These are phyloP conservation scores for Myotis daubentonii DNA, from an alignment of 2,797 vertebrate species.

Conservation along the genomic window DNA sequence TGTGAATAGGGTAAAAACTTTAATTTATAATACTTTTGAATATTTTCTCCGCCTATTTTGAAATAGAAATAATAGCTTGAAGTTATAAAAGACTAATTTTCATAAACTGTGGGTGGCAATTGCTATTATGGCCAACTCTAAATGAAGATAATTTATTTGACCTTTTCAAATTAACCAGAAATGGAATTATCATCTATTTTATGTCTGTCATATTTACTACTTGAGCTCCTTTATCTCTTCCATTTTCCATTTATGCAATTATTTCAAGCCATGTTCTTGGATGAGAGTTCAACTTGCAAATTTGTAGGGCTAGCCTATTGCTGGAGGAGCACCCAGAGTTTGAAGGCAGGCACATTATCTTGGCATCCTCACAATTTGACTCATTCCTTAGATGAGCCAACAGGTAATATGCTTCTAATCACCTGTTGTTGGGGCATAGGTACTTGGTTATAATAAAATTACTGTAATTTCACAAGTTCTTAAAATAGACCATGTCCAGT, in stretches of 20 bases:
- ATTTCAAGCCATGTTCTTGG: background rate
- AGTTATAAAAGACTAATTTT: background rate
- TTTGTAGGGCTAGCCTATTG: background rate
- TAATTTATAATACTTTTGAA: slow-evolving; percentile 19
- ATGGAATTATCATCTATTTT: background rate
- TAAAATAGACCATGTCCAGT: background rate
- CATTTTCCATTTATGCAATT: background rate
- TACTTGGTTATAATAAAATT: background rate
- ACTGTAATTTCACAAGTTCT: background rate
- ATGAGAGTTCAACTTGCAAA: background rate
- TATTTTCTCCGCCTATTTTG: slow-evolving; percentile 5
- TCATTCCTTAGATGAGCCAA: background rate
- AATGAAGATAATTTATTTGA: slow-evolving; percentile 22
- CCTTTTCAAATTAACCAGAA: slow-evolving; percentile 5
- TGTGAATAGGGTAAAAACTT: background rate
- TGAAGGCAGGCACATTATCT: background rate
- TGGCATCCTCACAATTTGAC: background rate
- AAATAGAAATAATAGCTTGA: slow-evolving; percentile 41
- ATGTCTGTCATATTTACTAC: background rate
- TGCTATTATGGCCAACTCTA: background rate
- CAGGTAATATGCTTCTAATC: background rate
- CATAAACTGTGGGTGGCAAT: background rate
- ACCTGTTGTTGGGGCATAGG: background rate
- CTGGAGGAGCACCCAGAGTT: background rate
- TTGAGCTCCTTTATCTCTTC: background rate